Evolutionary conservation across 2,888 invertebrate genomes (phyloP).

Genomic region (Macrosiphum euphorbiae): DNA sequence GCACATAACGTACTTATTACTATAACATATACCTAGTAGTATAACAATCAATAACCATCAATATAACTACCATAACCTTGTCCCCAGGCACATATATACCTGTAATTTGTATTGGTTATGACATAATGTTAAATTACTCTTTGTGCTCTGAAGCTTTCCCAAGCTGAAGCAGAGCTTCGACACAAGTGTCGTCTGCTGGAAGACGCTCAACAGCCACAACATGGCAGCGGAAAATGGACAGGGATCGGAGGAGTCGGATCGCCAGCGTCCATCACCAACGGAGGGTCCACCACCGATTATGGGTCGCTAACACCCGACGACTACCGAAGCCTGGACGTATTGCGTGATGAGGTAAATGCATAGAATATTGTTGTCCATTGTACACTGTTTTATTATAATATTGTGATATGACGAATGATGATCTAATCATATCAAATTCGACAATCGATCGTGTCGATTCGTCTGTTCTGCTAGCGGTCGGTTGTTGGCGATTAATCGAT

Average conservation of each 20-base stretch:
- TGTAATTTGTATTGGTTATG: too few relatives aligned
- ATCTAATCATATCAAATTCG: background rate
- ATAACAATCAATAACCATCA: too few relatives aligned
- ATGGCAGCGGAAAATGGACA: conserved; percentile 43
- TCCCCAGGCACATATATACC: too few relatives aligned
- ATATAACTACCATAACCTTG: too few relatives aligned
- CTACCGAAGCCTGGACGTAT: conserved; percentile 87
- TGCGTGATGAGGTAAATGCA: conserved; percentile 81
- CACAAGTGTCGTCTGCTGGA: conserved; percentile 54
- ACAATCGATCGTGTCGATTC: background rate
- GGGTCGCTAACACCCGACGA: conserved; percentile 84
- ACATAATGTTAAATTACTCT: background rate
- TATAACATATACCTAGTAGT: too few relatives aligned
- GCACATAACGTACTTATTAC: too few relatives aligned
- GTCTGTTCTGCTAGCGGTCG: background rate
- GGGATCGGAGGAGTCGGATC: conserved; percentile 34
- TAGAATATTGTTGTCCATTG: background rate
- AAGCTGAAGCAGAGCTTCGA: conserved; percentile 51
- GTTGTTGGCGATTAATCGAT: conserved; percentile 44
- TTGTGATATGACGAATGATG: too few relatives aligned
- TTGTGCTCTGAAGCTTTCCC: conserved; percentile 16
- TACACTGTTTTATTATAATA: background rate
- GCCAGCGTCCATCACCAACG: conserved; percentile 48
- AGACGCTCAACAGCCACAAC: conserved; percentile 43
- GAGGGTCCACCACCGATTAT: conserved; percentile 50